Evolutionary conservation across 2,888 invertebrate genomes (phyloP), one percentile per base, ranked within the genome.

Genomic region (Xanthorhoe spadicearia): DNA sequence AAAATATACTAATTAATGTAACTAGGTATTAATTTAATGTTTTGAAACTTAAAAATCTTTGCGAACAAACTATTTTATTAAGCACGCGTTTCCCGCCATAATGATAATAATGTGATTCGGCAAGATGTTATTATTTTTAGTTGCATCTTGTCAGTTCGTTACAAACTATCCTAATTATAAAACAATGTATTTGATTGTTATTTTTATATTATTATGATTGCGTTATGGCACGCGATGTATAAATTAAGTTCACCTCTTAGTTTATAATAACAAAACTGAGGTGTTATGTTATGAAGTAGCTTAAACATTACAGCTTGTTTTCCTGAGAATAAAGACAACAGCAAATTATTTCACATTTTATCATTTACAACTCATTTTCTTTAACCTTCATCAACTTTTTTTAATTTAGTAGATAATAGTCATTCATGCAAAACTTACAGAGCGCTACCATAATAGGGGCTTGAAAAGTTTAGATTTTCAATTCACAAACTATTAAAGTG

Each of bases 161-260:
- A 48, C 15, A 17, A 17, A 48, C 48, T 48, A 17, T 17, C 15
- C 13, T 64, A 62, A 66, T 55, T 66, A 63, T 59, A 51, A 53
- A 66, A 59, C 55, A 60, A 51, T 54, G 49, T 48, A 56, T 48
- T 9, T 13, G 2, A 28, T 62, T 49, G 48, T 15, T 48, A 17
- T 48, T 38, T 43, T 43, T 13, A 43, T 5, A 57, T 53, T 61
- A 66, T 28, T 50, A 61, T 57, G 56, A 65, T 65, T 65, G 32
- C 48, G 15, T 55, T 60, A 51, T 46, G 23, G 56, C 70, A 71
- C 70, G 70, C 70, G 61, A 71, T 61, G 4, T 66, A 48, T 52
- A 61, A 61, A 66, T 71, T 68, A 71, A 63, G 63, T 28, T 32
- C 46, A 46, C 46, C 6, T 46, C n/a, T 10, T 43, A 8, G 38